Base-by-base conservation (phyloP, 2,888 invertebrate genomes). In the Agonum fuliginosum region DNA sequence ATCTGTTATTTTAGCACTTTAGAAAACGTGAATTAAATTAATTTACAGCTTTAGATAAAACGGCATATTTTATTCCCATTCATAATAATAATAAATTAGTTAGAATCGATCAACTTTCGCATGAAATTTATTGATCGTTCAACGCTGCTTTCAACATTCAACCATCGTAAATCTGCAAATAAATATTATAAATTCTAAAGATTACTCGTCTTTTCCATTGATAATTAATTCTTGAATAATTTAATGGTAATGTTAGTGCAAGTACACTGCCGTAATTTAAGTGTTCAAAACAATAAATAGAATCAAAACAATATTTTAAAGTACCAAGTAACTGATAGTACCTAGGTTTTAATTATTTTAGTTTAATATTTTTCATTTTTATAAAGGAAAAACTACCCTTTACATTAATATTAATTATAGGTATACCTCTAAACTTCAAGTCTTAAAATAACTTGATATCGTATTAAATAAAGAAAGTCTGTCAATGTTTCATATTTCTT, bases 51-150 rank as follows among this genome's bases (percentile, higher is more conserved):
- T 4, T 3, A 8, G 58, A 62, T 62, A 30, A 54, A 30, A 6
- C 17, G 6, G 58, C 12, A 62, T 30, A 62, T 17, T 54, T 22
- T 30, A 62, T 62, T 54, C 19, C 24, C 22, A 30, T 27, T 34
- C n/a, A 54, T 4, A 27, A 54, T n/a, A 5, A 62, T 27, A 30
- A 62, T 62, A 62, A 62, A 62, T 62, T 27, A 30, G 4, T 4
- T 22, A 12, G 54, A 54, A 22, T 24, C 54, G 54, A 54, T 54
- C 30, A 62, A 62, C 58, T 62, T 62, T 62, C 58, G 27, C 58
- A 62, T 3, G 5, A 30, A 62, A 62, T 62, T 62, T 62, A 62
- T 62, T 30, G 58, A 12, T 17, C 27, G 8, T 34, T 27, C 12
- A n/a, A 62, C 22, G 5, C 58, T 12, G 27, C 58, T 62, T 62